These are phyloP conservation scores for Drosophila ustulata DNA, from an alignment of 2,888 invertebrate genomes.

Conservation along the genomic window DNA sequence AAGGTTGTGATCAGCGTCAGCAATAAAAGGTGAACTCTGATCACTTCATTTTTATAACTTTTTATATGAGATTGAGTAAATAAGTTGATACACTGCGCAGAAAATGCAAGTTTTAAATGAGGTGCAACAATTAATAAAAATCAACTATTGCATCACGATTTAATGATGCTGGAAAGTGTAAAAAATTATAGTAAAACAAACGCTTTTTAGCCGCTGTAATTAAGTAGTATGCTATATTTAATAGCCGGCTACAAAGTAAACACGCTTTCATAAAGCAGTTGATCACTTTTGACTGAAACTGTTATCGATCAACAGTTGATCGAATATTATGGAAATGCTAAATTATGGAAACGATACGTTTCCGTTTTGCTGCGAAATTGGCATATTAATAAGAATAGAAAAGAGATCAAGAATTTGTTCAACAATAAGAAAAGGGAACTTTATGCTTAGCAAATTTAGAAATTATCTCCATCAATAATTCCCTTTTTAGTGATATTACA, in stretches of 20 bases:
- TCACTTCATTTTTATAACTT: neutral
- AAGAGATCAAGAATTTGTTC: too few species aligned
- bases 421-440: too few species aligned
- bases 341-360: too few species aligned
- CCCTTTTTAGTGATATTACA: too few species aligned
- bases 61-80: neutral
- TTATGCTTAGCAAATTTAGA: too few species aligned
- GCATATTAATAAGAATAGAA: too few species aligned
- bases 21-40: neutral
- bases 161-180: neutral
- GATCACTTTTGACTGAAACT: neutral
- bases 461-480: too few species aligned
- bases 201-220: neutral
- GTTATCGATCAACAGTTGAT: neutral
- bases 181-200: neutral
- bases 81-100: neutral
- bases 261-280: neutral
- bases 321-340: too few species aligned
- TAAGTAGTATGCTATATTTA: neutral
- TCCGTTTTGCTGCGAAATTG: too few species aligned
- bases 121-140: neutral
- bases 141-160: neutral
- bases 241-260: neutral
- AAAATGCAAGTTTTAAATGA: neutral
- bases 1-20: neutral